These are phyloP conservation scores for Dendrocopos noguchii DNA, from an alignment of 2,113 vertebrate species.

Conservation along the genomic window DNA sequence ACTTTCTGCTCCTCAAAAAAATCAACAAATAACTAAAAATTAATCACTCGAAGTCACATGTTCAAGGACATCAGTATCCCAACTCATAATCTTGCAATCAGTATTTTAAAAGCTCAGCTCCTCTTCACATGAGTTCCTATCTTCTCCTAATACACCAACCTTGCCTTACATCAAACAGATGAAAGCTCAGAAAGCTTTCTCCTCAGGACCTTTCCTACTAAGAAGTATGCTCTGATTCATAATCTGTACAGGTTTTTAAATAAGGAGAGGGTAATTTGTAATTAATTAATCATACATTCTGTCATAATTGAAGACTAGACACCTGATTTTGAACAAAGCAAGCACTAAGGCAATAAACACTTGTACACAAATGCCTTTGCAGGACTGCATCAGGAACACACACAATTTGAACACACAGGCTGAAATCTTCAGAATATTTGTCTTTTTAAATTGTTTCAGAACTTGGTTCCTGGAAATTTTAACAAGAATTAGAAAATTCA, in stretches of 20 bases:
- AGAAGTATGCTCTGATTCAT: not conserved
- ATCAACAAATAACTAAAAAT: not conserved
- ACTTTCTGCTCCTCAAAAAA: not conserved
- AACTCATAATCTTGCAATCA: not conserved
- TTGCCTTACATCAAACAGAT: not conserved
- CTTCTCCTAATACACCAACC: not conserved
- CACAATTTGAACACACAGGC: not conserved
- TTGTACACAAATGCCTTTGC: not conserved
- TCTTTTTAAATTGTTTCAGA: not conserved
- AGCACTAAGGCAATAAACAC: not conserved
- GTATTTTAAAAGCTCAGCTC: not conserved
- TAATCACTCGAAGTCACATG: accelerated
- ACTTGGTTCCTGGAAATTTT: not conserved
- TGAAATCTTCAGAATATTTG: not conserved
- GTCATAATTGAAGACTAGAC: not conserved
- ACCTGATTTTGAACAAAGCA: not conserved
- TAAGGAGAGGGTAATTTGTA: not conserved
- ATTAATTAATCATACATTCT: not conserved
- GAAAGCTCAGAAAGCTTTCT: not conserved
- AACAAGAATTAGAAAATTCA: not conserved
- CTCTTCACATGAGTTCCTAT: not conserved
- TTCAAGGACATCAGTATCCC: not conserved
- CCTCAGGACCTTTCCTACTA: not conserved
- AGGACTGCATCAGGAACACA: not conserved
- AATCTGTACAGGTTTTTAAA: not conserved